Evolutionary conservation across 2,888 invertebrate genomes (phyloP).

Genomic region (Nudaria mundana): DNA sequence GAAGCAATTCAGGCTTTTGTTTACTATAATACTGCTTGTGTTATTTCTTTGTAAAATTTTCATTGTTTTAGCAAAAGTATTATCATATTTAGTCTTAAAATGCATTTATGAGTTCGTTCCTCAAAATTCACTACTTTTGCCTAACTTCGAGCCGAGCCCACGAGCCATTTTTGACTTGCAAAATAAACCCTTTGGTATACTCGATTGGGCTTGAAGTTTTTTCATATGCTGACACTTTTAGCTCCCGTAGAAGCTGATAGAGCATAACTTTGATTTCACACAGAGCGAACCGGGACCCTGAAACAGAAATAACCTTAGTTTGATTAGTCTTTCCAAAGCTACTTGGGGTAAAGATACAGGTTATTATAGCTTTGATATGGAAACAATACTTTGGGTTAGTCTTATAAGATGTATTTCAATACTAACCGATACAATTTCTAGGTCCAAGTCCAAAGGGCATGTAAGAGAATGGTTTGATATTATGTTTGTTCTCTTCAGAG

Average conservation of each 20-base stretch:
- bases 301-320: background rate
- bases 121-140: too few relatives aligned
- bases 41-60: too few relatives aligned
- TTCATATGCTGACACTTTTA: slow-evolving; percentile 41
- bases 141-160: slow-evolving; percentile 3
- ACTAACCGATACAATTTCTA: slow-evolving; percentile 55
- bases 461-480: slow-evolving; percentile 43
- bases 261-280: slow-evolving; percentile 48
- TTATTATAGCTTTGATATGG: too few relatives aligned
- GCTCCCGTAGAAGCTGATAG: slow-evolving; percentile 43
- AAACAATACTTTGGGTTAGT: too few relatives aligned
- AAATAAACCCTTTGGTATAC: background rate
- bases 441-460: slow-evolving; percentile 53
- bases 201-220: slow-evolving; percentile 35
- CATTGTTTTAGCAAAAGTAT: too few relatives aligned
- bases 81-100: too few relatives aligned
- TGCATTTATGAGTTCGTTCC: too few relatives aligned
- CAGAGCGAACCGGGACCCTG: slow-evolving; percentile 52
- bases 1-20: too few relatives aligned
- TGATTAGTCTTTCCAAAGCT: background rate
- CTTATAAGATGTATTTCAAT: too few relatives aligned
- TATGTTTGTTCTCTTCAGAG: slow-evolving; percentile 42
- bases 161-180: background rate
- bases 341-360: too few relatives aligned
- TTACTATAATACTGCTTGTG: too few relatives aligned